Evolutionary conservation across 2,888 invertebrate genomes (phyloP).

Genomic region (Agrotis exclamationis): DNA sequence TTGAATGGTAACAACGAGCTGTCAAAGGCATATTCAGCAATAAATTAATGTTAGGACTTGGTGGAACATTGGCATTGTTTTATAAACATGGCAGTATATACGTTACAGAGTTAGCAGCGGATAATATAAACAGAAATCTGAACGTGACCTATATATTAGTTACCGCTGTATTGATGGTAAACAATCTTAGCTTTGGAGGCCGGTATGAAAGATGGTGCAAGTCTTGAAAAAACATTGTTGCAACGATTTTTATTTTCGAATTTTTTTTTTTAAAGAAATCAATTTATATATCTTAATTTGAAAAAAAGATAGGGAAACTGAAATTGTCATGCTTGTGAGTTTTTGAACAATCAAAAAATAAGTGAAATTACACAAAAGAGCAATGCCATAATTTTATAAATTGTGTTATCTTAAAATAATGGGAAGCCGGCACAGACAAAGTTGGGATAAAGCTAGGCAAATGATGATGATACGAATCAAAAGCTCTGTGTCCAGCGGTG

Average conservation of each 20-base stretch:
- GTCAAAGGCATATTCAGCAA: conserved; percentile 60
- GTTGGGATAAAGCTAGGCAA: too few species aligned
- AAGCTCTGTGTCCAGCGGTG: neutral
- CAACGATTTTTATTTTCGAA: too few species aligned
- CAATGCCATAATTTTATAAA: too few species aligned
- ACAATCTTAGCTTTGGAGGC: conserved; percentile 33
- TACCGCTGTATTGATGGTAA: conserved; percentile 46
- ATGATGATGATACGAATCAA: neutral
- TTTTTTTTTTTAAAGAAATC: too few species aligned
- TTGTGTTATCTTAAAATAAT: too few species aligned
- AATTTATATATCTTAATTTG: too few species aligned
- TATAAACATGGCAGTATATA: conserved; percentile 55
- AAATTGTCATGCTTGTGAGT: too few species aligned
- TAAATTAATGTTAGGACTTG: conserved; percentile 57
- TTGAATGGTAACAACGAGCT: conserved; percentile 63
- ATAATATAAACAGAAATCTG: conserved; percentile 52
- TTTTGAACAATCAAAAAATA: too few species aligned
- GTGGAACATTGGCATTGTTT: conserved; percentile 56
- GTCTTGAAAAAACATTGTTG: neutral
- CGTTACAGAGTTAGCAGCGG: conserved; percentile 37
- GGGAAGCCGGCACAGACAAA: too few species aligned
- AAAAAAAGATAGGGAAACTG: too few species aligned
- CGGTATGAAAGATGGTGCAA: conserved; percentile 14
- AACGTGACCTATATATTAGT: conserved; percentile 61
- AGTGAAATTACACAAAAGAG: too few species aligned